Conservation (phyloP, 2,888 invertebrate species). For the Clusia tigrina region DNA sequence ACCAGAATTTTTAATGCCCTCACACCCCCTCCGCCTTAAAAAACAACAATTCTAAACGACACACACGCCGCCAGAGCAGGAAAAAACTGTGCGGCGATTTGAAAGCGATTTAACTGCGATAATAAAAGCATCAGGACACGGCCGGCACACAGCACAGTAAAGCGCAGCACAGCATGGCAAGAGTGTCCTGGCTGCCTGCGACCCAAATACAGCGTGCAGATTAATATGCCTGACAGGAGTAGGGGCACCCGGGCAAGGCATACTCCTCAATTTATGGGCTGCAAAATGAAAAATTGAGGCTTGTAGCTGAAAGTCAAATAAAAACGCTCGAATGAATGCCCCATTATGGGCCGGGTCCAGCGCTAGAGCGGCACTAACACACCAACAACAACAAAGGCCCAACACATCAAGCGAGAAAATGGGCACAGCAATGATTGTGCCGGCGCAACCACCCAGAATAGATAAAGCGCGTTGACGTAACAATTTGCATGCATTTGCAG, state of each 20-base stretch:
- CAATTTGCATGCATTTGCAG: too few relatives aligned
- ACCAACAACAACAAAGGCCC: too few relatives aligned
- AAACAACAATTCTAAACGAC: not conserved
- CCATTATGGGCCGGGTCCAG: not conserved
- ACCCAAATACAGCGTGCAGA: not conserved
- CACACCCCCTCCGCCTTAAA: too few relatives aligned
- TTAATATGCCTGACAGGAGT: not conserved
- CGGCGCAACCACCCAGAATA: too few relatives aligned
- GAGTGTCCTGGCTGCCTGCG: not conserved
- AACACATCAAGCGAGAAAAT: too few relatives aligned
- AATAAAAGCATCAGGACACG: slow-evolving; percentile 9
- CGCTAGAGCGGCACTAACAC: not conserved
- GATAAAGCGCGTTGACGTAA: too few relatives aligned
- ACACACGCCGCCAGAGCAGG: not conserved
- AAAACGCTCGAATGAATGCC: not conserved
- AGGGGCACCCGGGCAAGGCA: too few relatives aligned
- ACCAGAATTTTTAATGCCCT: slow-evolving; percentile 31
- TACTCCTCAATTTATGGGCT: not conserved
- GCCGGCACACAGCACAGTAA: too few relatives aligned
- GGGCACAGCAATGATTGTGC: too few relatives aligned
- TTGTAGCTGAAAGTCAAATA: slow-evolving; percentile 6
- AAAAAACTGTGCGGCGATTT: slow-evolving; percentile 20
- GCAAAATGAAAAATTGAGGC: slow-evolving; percentile 1
- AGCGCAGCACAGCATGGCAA: not conserved
- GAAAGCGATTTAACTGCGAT: slow-evolving; percentile 21